phyloP scores from a whole-genome alignment of 2,888 invertebrate species.

The Autographa gamma region DNA sequence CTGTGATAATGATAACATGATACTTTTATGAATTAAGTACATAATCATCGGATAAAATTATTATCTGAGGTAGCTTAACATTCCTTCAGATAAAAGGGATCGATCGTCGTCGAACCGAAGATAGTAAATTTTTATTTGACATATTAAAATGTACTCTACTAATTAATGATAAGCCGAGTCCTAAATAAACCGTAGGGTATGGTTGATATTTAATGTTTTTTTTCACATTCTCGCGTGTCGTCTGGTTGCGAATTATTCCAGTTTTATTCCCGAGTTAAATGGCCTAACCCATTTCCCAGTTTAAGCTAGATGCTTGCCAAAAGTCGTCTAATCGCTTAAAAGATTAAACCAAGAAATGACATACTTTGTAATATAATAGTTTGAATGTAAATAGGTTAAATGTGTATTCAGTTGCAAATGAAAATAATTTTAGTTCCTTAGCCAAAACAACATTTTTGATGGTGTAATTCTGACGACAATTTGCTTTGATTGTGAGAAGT shows the following conservation, averaged over 20 bases:
- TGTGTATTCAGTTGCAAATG: conserved; percentile 1
- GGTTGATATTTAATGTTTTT: background rate
- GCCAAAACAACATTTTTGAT: conserved; percentile 12
- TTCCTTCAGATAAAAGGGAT: conserved; percentile 39
- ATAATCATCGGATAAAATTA: conserved; percentile 10
- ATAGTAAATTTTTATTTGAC: background rate
- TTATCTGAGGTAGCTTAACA: conserved; percentile 20
- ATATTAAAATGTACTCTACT: background rate
- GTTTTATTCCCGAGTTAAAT: background rate
- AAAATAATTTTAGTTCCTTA: conserved; percentile 7
- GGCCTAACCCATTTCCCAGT: background rate
- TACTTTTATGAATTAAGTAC: background rate
- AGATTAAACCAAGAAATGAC: conserved; percentile 4
- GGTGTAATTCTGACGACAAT: conserved; percentile 10
- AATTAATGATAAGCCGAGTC: background rate
- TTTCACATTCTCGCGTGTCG: background rate
- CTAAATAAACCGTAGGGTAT: background rate
- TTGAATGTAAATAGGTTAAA: background rate
- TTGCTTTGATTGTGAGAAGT: conserved; percentile 8
- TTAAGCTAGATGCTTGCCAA: conserved; percentile 3
- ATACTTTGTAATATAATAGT: background rate
- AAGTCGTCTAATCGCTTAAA: background rate
- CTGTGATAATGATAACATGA: background rate
- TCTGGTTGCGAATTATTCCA: conserved; percentile 1
- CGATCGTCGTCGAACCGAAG: conserved; percentile 20